A percentile compares a stretch with the other conserved stretches of the same genome.
phyloP scores from a whole-genome alignment of 1,140 invertebrate genomes.

The Trichonephila clavipes region DNA sequence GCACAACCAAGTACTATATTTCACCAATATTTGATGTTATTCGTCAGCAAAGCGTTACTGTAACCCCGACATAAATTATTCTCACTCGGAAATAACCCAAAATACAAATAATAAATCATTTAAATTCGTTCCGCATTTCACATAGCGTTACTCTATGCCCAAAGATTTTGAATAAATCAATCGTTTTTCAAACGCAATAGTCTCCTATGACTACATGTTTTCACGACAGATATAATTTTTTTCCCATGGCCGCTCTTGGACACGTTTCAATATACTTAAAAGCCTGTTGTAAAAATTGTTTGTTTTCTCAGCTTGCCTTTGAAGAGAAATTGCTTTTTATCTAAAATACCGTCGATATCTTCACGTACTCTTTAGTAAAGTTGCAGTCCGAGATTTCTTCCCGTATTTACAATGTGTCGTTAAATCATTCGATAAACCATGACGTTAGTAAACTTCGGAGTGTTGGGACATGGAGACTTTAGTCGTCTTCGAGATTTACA shows the following conservation, averaged over 20 bases:
- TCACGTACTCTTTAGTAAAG: not conserved
- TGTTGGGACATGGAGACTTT: not conserved
- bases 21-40: not conserved
- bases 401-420: not conserved
- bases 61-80: not conserved
- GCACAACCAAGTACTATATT: too few relatives aligned
- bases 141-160: not conserved
- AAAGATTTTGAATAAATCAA: constrained; percentile 11
- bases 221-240: not conserved
- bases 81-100: not conserved
- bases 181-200: not conserved
- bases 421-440: not conserved
- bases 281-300: not conserved
- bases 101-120: not conserved
- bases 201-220: not conserved
- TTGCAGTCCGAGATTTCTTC: not conserved
- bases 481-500: not conserved
- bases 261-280: not conserved
- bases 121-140: not conserved
- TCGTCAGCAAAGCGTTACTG: not conserved
- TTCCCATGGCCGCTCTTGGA: not conserved
- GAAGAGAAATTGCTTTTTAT: not conserved
- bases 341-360: not conserved
- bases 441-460: not conserved
- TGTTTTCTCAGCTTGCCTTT: constrained; percentile 9